Percentiles rank a stretch among this genome's conserved stretches.
phyloP scores from a whole-genome alignment of 1,140 invertebrate species.

The Cotesia vestalis region DNA sequence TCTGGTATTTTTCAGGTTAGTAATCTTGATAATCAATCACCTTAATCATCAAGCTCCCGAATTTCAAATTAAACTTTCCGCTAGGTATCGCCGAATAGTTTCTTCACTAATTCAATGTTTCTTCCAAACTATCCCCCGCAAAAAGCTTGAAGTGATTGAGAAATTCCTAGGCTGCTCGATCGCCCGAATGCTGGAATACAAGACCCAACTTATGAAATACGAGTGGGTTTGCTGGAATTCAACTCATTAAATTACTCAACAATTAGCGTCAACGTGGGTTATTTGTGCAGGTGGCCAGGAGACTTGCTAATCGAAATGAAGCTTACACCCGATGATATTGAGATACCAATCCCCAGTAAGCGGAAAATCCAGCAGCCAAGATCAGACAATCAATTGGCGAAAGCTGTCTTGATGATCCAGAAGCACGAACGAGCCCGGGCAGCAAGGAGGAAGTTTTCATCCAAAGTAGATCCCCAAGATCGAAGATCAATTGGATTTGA shows the following conservation, averaged over 20 bases:
- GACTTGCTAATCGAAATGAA: slow-evolving; percentile 69
- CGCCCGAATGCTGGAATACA: slow-evolving; percentile 58
- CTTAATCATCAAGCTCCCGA: too few species aligned
- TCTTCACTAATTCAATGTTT: slow-evolving; percentile 63
- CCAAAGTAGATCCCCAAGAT: not conserved
- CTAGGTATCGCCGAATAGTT: slow-evolving; percentile 55
- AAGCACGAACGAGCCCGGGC: slow-evolving; percentile 67
- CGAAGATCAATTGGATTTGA: too few species aligned
- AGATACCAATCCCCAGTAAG: slow-evolving; percentile 48
- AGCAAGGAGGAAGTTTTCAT: slow-evolving; percentile 39
- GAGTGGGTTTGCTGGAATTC: slow-evolving; percentile 40
- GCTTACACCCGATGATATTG: slow-evolving; percentile 64
- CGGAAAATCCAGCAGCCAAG: slow-evolving; percentile 43
- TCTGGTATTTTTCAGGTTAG: not conserved
- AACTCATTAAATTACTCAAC: slow-evolving; percentile 9
- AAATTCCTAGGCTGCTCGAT: slow-evolving; percentile 66
- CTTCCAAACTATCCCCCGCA: slow-evolving; percentile 72
- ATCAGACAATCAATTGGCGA: not conserved
- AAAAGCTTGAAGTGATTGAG: slow-evolving; percentile 70
- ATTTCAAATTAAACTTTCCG: not conserved
- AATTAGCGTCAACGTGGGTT: not conserved
- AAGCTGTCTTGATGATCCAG: slow-evolving; percentile 64
- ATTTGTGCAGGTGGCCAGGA: slow-evolving; percentile 67
- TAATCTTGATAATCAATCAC: too few species aligned
- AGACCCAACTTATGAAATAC: slow-evolving; percentile 51